Conservation (phyloP, 2,888 invertebrate species). For the Phytoseiulus persimilis region DNA sequence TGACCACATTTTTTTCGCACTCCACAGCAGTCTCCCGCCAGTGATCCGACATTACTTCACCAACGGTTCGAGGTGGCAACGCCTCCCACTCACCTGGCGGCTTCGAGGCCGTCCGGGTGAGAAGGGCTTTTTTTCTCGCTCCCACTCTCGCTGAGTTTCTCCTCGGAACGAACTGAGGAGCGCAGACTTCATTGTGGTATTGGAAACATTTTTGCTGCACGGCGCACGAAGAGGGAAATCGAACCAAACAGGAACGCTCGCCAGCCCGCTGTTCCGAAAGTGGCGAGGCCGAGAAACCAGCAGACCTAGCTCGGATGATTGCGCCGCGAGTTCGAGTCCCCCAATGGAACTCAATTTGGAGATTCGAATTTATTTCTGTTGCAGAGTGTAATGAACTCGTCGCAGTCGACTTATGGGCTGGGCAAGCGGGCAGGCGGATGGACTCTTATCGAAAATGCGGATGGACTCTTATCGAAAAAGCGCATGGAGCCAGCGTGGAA, state of each 20-base stretch:
- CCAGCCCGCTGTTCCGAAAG: too few species aligned
- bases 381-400: background rate
- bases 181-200: background rate
- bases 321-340: too few species aligned
- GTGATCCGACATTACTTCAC: background rate
- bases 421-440: too few species aligned
- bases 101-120: too few species aligned
- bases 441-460: too few species aligned
- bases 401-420: background rate
- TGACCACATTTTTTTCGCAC: background rate
- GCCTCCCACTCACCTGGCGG: background rate
- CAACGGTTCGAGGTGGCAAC: background rate
- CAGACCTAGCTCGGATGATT: background rate
- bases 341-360: background rate
- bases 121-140: too few species aligned
- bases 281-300: background rate
- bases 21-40: background rate
- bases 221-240: too few species aligned
- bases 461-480: too few species aligned
- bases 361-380: background rate
- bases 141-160: background rate
- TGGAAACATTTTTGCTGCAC: background rate
- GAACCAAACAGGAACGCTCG: too few species aligned
- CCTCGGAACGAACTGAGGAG: background rate
- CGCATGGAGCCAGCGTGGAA: too few species aligned